phyloP scores from a whole-genome alignment of 2,888 invertebrate species.

The Hirtodrosophila cameraria region DNA sequence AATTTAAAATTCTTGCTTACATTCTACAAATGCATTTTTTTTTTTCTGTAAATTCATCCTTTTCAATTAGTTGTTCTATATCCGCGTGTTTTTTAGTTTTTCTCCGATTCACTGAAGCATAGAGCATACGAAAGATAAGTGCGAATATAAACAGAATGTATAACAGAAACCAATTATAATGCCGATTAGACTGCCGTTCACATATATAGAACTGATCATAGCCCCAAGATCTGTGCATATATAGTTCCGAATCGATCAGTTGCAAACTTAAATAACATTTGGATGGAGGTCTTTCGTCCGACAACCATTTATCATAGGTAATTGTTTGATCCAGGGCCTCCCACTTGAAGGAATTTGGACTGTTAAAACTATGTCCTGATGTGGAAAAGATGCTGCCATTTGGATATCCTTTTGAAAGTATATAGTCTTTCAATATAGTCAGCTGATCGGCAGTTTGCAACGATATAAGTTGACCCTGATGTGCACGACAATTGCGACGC shows the following conservation, averaged over 20 bases:
- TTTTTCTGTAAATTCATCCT: too few relatives aligned
- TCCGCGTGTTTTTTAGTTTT: too few relatives aligned
- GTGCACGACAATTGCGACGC: slow-evolving; percentile 15
- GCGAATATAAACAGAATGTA: too few relatives aligned
- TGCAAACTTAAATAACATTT: slow-evolving; percentile 34
- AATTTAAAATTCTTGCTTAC: too few relatives aligned
- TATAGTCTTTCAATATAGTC: slow-evolving; percentile 15
- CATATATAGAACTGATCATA: slow-evolving; percentile 51
- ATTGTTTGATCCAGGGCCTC: neutral
- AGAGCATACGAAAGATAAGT: too few relatives aligned
- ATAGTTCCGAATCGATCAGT: slow-evolving; percentile 26
- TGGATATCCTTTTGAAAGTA: slow-evolving; percentile 18
- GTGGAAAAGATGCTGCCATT: slow-evolving; percentile 54
- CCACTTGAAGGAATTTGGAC: slow-evolving; percentile 30
- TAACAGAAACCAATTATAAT: accelerated
- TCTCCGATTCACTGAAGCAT: too few relatives aligned
- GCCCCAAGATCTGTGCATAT: slow-evolving; percentile 34
- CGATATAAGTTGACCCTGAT: slow-evolving; percentile 35
- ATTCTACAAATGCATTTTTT: too few relatives aligned
- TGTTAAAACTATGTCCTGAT: slow-evolving; percentile 40
- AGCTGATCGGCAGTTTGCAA: slow-evolving; percentile 26
- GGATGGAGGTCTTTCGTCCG: neutral
- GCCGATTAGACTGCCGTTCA: slow-evolving; percentile 10
- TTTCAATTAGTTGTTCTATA: too few relatives aligned
- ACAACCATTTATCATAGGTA: slow-evolving; percentile 38